A percentile compares a stretch with the other conserved stretches of the same genome.
Evolutionary conservation across 2,113 vertebrate species (phyloP).

Genomic region (Nothoprocta perdicaria): DNA sequence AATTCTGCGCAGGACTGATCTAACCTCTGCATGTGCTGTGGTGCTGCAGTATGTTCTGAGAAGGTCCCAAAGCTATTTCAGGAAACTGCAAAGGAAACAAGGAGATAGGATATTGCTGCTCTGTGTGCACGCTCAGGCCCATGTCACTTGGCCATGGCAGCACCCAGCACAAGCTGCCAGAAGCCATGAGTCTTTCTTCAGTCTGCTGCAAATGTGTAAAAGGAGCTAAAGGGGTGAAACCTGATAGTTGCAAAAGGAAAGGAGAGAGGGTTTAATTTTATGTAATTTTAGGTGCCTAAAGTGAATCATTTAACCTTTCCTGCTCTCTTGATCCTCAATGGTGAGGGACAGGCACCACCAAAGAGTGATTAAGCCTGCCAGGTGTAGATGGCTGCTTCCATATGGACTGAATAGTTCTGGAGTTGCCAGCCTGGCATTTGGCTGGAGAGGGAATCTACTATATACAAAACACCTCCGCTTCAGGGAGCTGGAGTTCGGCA

Average conservation of each 20-base stretch:
- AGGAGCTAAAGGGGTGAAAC: neutral
- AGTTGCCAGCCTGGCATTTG: neutral
- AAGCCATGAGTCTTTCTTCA: constrained; percentile 6
- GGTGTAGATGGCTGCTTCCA: constrained; percentile 23
- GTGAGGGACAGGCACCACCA: neutral
- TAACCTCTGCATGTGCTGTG: neutral
- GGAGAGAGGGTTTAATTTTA: constrained; percentile 44
- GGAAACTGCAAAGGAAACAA: constrained; percentile 37
- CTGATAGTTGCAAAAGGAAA: constrained; percentile 28
- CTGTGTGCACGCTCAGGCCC: constrained; percentile 1
- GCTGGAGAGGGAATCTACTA: neutral
- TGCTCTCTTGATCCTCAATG: neutral
- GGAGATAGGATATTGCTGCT: constrained; percentile 50
- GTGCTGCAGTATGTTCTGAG: constrained; percentile 18
- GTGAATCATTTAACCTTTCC: constrained; percentile 7
- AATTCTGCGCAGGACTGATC: neutral
- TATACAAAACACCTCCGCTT: neutral
- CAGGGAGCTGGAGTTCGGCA: neutral
- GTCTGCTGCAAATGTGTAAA: constrained; percentile 51
- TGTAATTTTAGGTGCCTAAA: constrained; percentile 58
- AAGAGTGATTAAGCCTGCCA: neutral
- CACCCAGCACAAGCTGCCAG: neutral
- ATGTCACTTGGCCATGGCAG: neutral
- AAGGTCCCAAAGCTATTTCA: constrained; percentile 22
- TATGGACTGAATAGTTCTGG: neutral